Conservation (phyloP, 2,888 invertebrate species). For the Exocentrus adspersus region DNA sequence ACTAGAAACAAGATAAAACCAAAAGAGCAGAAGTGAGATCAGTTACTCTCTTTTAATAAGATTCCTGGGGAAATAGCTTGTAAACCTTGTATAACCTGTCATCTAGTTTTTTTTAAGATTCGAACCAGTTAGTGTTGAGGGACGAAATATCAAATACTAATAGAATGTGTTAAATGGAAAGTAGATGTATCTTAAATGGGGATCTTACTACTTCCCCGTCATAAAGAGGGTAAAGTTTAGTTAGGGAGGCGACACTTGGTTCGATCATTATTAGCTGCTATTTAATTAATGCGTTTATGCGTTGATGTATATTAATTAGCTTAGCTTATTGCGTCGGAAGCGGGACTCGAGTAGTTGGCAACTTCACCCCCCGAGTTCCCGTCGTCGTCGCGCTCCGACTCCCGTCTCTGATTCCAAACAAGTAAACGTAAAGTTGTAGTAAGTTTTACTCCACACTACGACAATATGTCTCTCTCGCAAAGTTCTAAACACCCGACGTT, state of each 20-base stretch:
- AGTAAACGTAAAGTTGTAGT: conserved; percentile 58
- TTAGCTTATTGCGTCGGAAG: conserved; percentile 58
- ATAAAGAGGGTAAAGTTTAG: conserved; percentile 14
- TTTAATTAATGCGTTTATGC: conserved; percentile 65
- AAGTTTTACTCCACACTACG: conserved; percentile 58
- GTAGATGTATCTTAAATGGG: conserved; percentile 2
- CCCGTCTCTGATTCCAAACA: conserved; percentile 48
- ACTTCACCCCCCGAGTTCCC: conserved; percentile 34
- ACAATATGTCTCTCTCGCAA: conserved; percentile 52
- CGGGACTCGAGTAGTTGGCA: conserved; percentile 16
- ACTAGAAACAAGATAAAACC: too few relatives aligned
- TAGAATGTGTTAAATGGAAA: conserved; percentile 3
- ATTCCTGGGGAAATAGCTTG: too few relatives aligned
- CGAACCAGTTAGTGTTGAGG: too few relatives aligned
- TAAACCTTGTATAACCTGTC: too few relatives aligned
- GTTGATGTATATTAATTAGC: conserved; percentile 65
- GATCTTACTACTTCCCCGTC: conserved; percentile 1
- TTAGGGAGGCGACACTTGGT: conserved; percentile 59
- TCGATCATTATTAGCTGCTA: conserved; percentile 63
- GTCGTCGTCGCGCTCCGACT: conserved; percentile 40
- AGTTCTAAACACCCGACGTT: conserved; percentile 60
- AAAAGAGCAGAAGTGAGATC: too few relatives aligned
- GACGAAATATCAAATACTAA: too few relatives aligned
- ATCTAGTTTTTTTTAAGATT: too few relatives aligned
- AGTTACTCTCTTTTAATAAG: too few relatives aligned